Percentiles rank a stretch among this genome's conserved stretches.
phyloP scores from a whole-genome alignment of 2,113 vertebrate species.

The Indicator indicator region DNA sequence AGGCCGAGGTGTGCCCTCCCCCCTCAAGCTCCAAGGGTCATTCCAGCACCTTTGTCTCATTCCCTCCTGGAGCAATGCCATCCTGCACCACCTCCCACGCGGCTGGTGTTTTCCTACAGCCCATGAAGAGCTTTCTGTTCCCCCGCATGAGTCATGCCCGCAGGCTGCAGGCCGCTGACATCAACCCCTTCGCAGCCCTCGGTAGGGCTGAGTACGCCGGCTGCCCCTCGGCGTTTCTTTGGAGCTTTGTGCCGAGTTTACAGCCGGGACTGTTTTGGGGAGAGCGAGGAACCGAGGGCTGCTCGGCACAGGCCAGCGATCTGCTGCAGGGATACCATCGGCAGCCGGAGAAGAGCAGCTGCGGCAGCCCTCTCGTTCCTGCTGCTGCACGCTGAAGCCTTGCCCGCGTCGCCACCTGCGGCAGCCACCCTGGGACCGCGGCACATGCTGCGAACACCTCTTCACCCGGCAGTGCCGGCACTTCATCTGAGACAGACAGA shows the following conservation, averaged over 20 bases:
- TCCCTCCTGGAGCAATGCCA: not conserved
- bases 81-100: not conserved
- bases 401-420: not conserved
- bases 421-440: not conserved
- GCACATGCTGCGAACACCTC: not conserved
- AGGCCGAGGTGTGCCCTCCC: not conserved
- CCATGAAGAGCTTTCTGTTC: slow-evolving; percentile 52
- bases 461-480: not conserved
- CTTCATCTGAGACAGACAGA: not conserved
- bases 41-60: slow-evolving; percentile 27
- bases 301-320: not conserved
- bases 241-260: not conserved
- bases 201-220: not conserved
- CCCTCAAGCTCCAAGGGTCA: not conserved
- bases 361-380: not conserved
- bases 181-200: not conserved
- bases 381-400: rapidly evolving
- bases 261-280: rapidly evolving
- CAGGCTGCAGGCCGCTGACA: not conserved
- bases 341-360: not conserved
- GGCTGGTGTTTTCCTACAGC: not conserved
- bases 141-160: not conserved
- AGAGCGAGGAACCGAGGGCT: not conserved
- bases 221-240: not conserved
- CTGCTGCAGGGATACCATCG: not conserved